Conservation (phyloP, 2,888 invertebrate genomes). For the Laspeyria flexula region DNA sequence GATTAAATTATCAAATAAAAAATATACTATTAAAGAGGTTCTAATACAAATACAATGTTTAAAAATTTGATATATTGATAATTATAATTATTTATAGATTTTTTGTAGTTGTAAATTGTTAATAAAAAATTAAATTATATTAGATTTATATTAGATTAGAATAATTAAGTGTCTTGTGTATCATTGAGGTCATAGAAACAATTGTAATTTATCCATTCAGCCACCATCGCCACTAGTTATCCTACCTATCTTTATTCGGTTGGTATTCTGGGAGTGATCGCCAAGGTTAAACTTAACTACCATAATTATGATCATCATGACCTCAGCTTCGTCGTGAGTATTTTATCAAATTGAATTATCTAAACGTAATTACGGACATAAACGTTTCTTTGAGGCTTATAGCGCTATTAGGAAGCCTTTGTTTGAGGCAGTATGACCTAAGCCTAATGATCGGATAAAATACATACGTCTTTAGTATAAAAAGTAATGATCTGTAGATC, state of each 20-base stretch:
- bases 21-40: too few relatives aligned
- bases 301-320: constrained; percentile 34
- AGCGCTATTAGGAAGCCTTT: not conserved
- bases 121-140: too few relatives aligned
- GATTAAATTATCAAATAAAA: too few relatives aligned
- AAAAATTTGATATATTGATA: too few relatives aligned
- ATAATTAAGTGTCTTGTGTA: too few relatives aligned
- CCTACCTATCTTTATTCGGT: not conserved
- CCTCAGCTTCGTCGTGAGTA: constrained; percentile 35
- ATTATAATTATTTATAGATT: too few relatives aligned
- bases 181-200: too few relatives aligned
- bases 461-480: not conserved
- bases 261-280: constrained; percentile 1
- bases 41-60: too few relatives aligned
- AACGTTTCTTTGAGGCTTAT: constrained; percentile 1
- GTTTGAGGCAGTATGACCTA: not conserved
- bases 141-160: too few relatives aligned
- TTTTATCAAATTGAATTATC: constrained; percentile 37
- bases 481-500: not conserved
- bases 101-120: too few relatives aligned
- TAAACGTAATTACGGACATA: constrained; percentile 25
- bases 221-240: too few relatives aligned
- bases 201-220: too few relatives aligned
- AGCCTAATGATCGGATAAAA: not conserved
- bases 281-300: constrained; percentile 28